A percentile compares a stretch with the other conserved stretches of the same genome.
These are phyloP conservation scores for Pasiphila rectangulata DNA, from an alignment of 2,888 invertebrate species.

Conservation along the genomic window DNA sequence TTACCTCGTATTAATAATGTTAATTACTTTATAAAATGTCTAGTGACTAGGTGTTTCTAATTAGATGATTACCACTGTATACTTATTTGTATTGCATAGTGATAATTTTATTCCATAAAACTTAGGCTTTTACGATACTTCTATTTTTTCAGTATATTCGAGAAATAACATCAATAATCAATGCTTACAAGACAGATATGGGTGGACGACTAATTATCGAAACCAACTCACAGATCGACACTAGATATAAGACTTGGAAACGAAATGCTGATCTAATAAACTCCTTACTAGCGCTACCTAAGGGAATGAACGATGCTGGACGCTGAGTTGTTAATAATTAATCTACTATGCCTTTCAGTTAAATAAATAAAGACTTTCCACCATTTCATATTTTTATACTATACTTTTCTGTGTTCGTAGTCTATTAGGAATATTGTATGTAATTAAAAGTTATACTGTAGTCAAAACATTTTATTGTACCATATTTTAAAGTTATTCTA, in stretches of 20 bases:
- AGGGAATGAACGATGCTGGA: slow-evolving; percentile 87
- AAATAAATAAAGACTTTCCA: too few species aligned
- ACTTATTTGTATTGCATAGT: too few species aligned
- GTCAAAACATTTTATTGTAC: slow-evolving; percentile 41
- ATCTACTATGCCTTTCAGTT: not conserved
- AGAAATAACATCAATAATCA: slow-evolving; percentile 51
- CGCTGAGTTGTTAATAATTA: slow-evolving; percentile 58
- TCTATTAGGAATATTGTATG: not conserved
- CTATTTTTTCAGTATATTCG: slow-evolving; percentile 50
- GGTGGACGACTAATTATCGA: slow-evolving; percentile 40
- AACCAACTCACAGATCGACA: slow-evolving; percentile 49
- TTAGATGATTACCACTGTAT: too few species aligned
- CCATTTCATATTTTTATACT: too few species aligned
- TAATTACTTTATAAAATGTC: too few species aligned
- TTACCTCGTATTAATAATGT: too few species aligned
- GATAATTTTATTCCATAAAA: not conserved
- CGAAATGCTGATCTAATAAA: slow-evolving; percentile 87
- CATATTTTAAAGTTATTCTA: slow-evolving; percentile 33
- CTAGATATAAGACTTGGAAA: slow-evolving; percentile 72
- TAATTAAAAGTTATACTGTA: slow-evolving; percentile 29
- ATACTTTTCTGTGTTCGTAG: too few species aligned
- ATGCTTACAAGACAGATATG: slow-evolving; percentile 46
- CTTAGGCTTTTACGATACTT: not conserved
- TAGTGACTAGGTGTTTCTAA: too few species aligned
- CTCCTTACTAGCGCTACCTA: slow-evolving; percentile 87